Evolutionary conservation across 2,113 vertebrate genomes (phyloP), one percentile per base, ranked within the genome.

Genomic region (Nyctereutes procyonoides): DNA sequence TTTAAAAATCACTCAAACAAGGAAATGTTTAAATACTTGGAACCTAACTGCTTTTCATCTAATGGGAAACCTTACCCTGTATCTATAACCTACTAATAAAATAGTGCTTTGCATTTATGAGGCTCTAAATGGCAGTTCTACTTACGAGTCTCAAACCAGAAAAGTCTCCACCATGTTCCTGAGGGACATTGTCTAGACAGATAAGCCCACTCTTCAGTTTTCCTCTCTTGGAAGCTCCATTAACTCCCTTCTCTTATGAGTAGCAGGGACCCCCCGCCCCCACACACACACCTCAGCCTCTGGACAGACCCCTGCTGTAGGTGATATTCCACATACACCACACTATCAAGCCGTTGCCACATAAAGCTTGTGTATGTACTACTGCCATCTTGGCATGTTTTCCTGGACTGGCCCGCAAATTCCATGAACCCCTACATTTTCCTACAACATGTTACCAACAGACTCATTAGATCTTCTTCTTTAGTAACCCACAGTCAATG

Each of bases 271-370:
- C 9, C 24, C 3, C 28, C 24, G 2, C 38, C 38, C 38, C 38
- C 38, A 0, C 0, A 43, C 43, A 43, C 43, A 43, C 6, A 0
- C 3, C 11, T 22, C 6, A 11, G 12, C 9, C 22, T 71, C 62
- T 24, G 51, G 15, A 53, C 26, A 60, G 30, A 62, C 12, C 24
- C 30, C 26, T 38, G 24, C n/a, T 55, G 7, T 43, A 55, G 43
- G 13, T 28, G 20, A 55, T 3, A 30, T 30, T 7, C 3, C 60
- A 3, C 26, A 12, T 3, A n/a, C 1, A 35, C 58, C 76, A 3
- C 28, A 2, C 14, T 80, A 24, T 32, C 32, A 26, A 87, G 63
- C 13, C 2, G 12, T 55, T 43, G n/a, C 56, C 65, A 15, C 92
- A 4, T 30, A 30, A 74, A 8, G 3, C 11, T 80, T 32, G 17